A percentile compares a stretch with the other conserved stretches of the same genome.
Evolutionary conservation across 1,140 invertebrate species (phyloP).

Genomic region (Listronotus bonariensis): DNA sequence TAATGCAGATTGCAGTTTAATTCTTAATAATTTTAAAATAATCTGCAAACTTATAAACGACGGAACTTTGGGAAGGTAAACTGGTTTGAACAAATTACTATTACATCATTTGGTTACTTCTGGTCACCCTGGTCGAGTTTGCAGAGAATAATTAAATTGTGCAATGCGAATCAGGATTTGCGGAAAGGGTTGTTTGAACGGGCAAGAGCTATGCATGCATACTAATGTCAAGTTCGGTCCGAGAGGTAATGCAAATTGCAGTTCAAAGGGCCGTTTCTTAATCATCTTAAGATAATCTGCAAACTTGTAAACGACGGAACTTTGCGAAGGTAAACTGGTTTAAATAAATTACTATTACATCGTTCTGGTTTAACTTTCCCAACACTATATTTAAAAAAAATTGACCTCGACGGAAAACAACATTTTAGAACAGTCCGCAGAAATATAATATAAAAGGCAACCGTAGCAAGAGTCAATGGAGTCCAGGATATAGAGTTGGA

Average conservation of each 20-base stretch:
- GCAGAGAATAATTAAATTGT: constrained; percentile 51
- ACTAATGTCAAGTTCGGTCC: constrained; percentile 38
- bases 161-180: constrained; percentile 47
- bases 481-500: no score
- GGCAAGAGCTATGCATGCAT: constrained; percentile 47
- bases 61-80: constrained; percentile 35
- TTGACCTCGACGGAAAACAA: no score
- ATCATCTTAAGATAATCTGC: constrained; percentile 44
- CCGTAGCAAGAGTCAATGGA: no score
- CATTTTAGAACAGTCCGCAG: no score
- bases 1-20: constrained; percentile 43
- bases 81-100: constrained; percentile 5
- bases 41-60: constrained; percentile 39
- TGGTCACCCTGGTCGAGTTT: constrained; percentile 48
- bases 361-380: no score
- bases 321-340: constrained; percentile 31
- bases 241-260: constrained; percentile 41
- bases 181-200: constrained; percentile 47
- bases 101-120: no score
- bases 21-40: constrained; percentile 45
- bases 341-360: no score
- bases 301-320: constrained; percentile 37
- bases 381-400: no score
- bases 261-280: constrained; percentile 41
- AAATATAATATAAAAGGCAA: no score